Evolutionary conservation across 2,888 invertebrate species (phyloP).

Genomic region (Chouioia cunea): DNA sequence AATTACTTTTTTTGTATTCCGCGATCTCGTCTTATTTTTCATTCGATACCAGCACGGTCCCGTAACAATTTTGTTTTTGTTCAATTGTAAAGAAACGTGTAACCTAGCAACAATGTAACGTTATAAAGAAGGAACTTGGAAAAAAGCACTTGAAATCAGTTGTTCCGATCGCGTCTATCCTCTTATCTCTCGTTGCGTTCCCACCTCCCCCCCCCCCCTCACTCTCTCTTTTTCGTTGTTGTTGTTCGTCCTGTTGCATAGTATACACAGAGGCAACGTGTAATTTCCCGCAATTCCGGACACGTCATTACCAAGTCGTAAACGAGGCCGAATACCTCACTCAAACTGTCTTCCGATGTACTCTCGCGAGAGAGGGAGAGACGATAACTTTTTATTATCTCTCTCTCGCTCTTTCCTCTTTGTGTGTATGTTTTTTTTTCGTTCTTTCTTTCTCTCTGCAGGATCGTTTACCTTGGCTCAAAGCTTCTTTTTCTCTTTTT

Average conservation of each 20-base stretch:
- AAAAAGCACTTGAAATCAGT: background rate
- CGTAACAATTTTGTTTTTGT: too few relatives aligned
- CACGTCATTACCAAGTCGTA: conserved; percentile 52
- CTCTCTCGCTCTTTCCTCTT: conserved; percentile 10
- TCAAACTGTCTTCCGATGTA: conserved; percentile 40
- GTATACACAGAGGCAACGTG: conserved; percentile 40
- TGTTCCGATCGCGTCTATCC: conserved; percentile 8
- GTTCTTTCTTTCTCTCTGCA: conserved; percentile 18
- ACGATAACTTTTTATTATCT: conserved; percentile 44
- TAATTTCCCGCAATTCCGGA: conserved; percentile 52
- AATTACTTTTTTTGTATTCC: too few relatives aligned
- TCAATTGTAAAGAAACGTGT: background rate
- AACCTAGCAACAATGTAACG: background rate
- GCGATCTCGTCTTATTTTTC: too few relatives aligned
- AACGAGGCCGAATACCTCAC: conserved; percentile 41
- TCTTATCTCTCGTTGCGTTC: conserved; percentile 16
- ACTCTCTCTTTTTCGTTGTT: conserved; percentile 20
- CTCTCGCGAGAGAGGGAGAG: background rate
- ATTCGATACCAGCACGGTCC: too few relatives aligned
- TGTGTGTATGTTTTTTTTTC: conserved; percentile 15
- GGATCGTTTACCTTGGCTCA: conserved; percentile 23
- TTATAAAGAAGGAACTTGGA: too few relatives aligned
- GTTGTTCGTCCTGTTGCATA: conserved; percentile 11
- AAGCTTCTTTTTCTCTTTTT: conserved; percentile 23
- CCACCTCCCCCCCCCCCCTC: background rate